These are phyloP conservation scores for Ploceus nigricollis DNA, from an alignment of 2,113 vertebrate species.

Conservation along the genomic window DNA sequence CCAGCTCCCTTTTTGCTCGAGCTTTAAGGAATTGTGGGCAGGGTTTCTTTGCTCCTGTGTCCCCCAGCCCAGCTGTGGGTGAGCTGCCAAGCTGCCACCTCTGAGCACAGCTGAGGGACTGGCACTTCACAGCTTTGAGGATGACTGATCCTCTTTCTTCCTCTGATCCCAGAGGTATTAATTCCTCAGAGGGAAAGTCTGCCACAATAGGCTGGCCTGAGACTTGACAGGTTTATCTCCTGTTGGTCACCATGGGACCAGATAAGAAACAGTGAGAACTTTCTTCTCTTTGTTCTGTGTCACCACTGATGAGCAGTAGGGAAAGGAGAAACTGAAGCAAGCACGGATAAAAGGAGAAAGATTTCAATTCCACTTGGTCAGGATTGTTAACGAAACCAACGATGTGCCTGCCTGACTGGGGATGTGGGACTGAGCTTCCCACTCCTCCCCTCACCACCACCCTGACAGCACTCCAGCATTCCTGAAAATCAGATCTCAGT, in stretches of 20 bases:
- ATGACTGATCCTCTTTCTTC: not conserved
- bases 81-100: not conserved
- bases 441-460: not conserved
- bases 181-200: not conserved
- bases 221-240: not conserved
- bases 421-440: not conserved
- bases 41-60: not conserved
- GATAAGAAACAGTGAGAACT: not conserved
- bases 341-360: not conserved
- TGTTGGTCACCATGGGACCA: not conserved
- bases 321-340: not conserved
- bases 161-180: not conserved
- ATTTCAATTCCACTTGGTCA: not conserved
- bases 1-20: no score
- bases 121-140: not conserved
- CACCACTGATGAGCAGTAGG: not conserved
- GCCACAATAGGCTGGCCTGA: not conserved
- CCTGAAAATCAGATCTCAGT: not conserved
- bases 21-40: not conserved
- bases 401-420: fast-evolving
- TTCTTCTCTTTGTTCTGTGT: not conserved
- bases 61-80: not conserved
- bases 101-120: not conserved
- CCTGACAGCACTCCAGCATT: fast-evolving
- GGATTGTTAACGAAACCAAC: not conserved